Evolutionary conservation across 2,888 invertebrate genomes (phyloP).

Genomic region (Theretra japonica): DNA sequence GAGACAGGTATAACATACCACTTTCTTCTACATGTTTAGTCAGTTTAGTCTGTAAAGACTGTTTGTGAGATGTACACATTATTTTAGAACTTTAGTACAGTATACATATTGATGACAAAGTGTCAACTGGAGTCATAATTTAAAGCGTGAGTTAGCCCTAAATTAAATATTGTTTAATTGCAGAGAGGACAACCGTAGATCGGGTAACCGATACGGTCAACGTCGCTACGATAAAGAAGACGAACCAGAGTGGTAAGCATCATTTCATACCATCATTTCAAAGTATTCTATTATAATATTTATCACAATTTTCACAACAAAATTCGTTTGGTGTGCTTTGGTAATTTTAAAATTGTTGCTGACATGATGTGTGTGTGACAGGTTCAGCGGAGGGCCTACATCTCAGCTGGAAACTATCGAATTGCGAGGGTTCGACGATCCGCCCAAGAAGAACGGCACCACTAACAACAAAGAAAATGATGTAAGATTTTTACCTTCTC

Average conservation of each 20-base stretch:
- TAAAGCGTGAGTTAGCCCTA: too few relatives aligned
- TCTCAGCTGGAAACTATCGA: conserved; percentile 97
- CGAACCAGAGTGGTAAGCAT: conserved; percentile 93
- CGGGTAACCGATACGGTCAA: conserved; percentile 84
- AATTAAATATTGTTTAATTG: too few relatives aligned
- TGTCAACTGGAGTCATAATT: too few relatives aligned
- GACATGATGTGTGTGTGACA: conserved; percentile 37
- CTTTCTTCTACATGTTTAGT: neutral
- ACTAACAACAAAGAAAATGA: conserved; percentile 69
- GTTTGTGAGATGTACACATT: too few relatives aligned
- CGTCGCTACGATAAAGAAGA: conserved; percentile 88
- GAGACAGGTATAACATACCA: conserved; percentile 61
- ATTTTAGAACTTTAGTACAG: too few relatives aligned
- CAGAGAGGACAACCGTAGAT: conserved; percentile 82
- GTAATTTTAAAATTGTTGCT: neutral
- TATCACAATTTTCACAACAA: neutral
- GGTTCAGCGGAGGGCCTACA: conserved; percentile 94
- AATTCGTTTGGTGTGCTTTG: neutral
- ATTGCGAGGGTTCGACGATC: conserved; percentile 95
- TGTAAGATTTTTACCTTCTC: conserved; percentile 44
- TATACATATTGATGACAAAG: too few relatives aligned
- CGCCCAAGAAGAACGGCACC: conserved; percentile 70
- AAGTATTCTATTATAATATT: neutral
- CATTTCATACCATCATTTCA: neutral
- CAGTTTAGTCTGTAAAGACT: neutral